A percentile compares a stretch with the other conserved stretches of the same genome.
These are phyloP conservation scores for Apamea crenata DNA, from an alignment of 2,888 invertebrate genomes.

Conservation along the genomic window DNA sequence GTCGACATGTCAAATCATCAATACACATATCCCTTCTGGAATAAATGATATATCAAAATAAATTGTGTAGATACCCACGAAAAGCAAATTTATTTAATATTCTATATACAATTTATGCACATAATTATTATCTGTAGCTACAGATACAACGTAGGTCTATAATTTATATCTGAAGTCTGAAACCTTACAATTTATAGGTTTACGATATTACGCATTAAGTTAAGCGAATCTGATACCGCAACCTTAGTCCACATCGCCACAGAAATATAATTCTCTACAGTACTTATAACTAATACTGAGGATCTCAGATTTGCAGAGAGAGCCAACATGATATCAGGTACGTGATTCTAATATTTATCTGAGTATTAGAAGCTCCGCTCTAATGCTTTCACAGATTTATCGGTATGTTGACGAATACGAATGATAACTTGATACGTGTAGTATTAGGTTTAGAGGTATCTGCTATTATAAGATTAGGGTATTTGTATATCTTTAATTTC, in stretches of 20 bases:
- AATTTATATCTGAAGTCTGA: background rate
- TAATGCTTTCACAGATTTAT: constrained; percentile 44
- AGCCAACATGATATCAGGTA: constrained; percentile 43
- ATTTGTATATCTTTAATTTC: background rate
- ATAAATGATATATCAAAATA: background rate
- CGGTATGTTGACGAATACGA: constrained; percentile 31
- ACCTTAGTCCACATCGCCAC: background rate
- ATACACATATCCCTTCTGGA: background rate
- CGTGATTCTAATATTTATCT: constrained; percentile 69
- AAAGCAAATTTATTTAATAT: background rate
- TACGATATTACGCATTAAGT: background rate
- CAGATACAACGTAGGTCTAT: background rate
- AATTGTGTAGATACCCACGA: background rate
- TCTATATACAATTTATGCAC: background rate
- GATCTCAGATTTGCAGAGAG: constrained; percentile 29
- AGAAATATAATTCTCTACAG: constrained; percentile 37
- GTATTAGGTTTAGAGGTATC: background rate
- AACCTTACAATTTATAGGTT: background rate
- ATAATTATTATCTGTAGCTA: too few species aligned
- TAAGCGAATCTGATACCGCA: constrained; percentile 20
- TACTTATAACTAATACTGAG: constrained; percentile 34
- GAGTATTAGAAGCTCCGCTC: constrained; percentile 41
- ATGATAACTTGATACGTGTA: background rate
- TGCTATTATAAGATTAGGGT: background rate
- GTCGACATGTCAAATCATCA: too few species aligned